A percentile compares a stretch with the other conserved stretches of the same genome.
Evolutionary conservation across 1,140 invertebrate species (phyloP).

Genomic region (Neomicropteryx cornuta): DNA sequence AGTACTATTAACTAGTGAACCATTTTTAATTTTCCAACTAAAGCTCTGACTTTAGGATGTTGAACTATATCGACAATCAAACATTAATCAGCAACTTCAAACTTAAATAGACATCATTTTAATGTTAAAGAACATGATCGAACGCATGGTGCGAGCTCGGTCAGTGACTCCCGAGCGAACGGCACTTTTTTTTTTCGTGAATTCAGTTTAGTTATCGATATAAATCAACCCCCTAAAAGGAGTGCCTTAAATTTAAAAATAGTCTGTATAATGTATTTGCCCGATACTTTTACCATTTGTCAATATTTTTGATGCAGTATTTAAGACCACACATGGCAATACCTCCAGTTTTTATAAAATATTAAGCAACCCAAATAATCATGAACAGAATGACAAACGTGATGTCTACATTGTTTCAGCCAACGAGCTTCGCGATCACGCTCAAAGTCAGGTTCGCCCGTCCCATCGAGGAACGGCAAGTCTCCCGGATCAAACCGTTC

Average conservation of each 20-base stretch:
- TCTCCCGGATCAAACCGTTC: constrained; percentile 24
- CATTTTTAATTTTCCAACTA: constrained; percentile 9
- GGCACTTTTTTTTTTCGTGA: too few species aligned
- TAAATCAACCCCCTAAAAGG: too few species aligned
- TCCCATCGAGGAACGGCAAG: constrained; percentile 24
- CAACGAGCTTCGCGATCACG: constrained; percentile 27
- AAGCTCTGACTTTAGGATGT: constrained; percentile 3
- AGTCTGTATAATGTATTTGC: constrained; percentile 4
- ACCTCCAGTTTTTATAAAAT: too few species aligned
- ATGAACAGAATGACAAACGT: neutral
- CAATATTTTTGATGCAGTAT: constrained; percentile 3
- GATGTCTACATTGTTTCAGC: constrained; percentile 15
- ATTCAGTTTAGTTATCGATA: too few species aligned
- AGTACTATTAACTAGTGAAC: constrained; percentile 16
- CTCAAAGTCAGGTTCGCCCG: constrained; percentile 30
- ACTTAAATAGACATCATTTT: too few species aligned
- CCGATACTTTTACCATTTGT: neutral
- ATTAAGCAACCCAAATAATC: constrained; percentile 10
- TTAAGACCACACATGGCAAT: neutral
- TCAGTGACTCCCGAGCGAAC: too few species aligned
- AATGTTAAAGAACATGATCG: constrained; percentile 9
- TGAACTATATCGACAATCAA: constrained; percentile 5
- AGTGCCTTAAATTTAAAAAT: constrained; percentile 9
- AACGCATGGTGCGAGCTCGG: too few species aligned
- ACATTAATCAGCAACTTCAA: too few species aligned